phyloP scores from a whole-genome alignment of 1,140 invertebrate genomes.

The Meloidogyne exigua region DNA sequence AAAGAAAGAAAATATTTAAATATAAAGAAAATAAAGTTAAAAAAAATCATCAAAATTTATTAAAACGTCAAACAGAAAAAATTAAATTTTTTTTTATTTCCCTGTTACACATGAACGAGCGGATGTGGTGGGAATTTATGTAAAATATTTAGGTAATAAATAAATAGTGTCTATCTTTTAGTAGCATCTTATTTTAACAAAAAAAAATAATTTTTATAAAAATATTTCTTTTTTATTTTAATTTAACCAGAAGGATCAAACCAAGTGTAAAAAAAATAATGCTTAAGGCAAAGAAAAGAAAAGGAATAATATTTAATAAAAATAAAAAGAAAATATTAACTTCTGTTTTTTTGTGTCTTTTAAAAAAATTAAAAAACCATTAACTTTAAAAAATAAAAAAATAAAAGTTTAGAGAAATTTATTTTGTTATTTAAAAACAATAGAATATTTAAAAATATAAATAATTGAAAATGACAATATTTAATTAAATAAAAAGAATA shows the following conservation, averaged over 20 bases:
- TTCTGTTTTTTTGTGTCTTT: not conserved
- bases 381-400: no score
- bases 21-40: not conserved
- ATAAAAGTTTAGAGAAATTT: no score
- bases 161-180: not conserved
- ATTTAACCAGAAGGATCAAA: not conserved
- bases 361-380: no score
- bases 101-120: not conserved
- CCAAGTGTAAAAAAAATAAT: not conserved
- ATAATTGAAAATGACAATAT: no score
- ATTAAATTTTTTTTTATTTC: not conserved
- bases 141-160: no score
- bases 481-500: no score
- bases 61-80: not conserved
- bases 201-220: not conserved
- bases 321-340: not conserved
- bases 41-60: not conserved
- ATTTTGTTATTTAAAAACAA: no score
- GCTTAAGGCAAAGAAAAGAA: not conserved
- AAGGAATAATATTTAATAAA: not conserved
- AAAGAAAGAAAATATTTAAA: not conserved
- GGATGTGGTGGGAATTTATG: slow-evolving; percentile 1
- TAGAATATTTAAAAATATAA: no score
- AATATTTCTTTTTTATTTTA: no score
- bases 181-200: not conserved